phyloP scores from a whole-genome alignment of 2,113 vertebrate genomes.

The Spermophilus dauricus region DNA sequence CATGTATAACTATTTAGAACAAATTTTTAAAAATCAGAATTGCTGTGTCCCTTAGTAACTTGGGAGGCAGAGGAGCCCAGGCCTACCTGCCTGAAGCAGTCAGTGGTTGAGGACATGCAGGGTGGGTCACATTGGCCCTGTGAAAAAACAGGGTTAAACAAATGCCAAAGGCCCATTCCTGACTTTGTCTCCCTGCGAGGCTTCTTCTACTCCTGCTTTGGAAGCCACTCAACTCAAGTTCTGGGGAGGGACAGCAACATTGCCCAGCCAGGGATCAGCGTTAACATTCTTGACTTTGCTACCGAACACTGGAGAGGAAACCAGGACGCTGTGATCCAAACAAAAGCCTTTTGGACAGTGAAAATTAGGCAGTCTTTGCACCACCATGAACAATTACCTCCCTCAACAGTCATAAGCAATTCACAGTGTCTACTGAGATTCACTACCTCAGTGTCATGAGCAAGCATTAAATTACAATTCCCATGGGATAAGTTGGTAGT shows the following conservation, averaged over 20 bases:
- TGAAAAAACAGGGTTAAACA: neutral
- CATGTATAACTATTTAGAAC: too few relatives aligned
- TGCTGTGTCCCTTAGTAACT: neutral
- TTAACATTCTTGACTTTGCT: neutral
- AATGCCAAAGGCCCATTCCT: neutral
- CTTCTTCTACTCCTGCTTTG: neutral
- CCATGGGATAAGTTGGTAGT: neutral
- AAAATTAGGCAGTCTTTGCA: neutral
- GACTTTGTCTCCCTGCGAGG: neutral
- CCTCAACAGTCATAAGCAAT: neutral
- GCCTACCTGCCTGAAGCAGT: neutral
- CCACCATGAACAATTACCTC: neutral
- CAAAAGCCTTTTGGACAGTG: neutral
- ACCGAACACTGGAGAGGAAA: neutral
- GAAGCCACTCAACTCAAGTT: neutral
- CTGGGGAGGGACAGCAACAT: rapidly evolving
- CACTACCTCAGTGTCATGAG: too few relatives aligned
- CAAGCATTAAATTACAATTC: neutral
- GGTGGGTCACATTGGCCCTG: neutral
- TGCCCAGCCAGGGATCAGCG: neutral
- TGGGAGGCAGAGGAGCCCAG: neutral
- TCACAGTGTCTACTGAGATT: too few relatives aligned
- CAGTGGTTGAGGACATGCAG: rapidly evolving
- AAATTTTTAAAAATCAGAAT: neutral
- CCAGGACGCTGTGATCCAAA: too few relatives aligned